phyloP scores from a whole-genome alignment of 37 sponge, comb jelly and placozoan genomes.

The Halisarca cf. caerulea region DNA sequence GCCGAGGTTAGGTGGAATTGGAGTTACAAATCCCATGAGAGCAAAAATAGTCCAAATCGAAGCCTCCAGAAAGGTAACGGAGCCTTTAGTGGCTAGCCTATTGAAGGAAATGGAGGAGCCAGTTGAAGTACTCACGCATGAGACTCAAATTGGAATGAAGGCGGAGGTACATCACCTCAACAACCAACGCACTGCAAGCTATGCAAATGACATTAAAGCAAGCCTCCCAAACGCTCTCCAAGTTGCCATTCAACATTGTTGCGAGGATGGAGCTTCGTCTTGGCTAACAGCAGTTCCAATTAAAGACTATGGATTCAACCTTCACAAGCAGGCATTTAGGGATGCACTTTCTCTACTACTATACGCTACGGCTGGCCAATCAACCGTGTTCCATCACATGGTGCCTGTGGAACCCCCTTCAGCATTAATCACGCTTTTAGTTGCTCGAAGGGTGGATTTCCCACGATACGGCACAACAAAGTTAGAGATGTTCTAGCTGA shows the following conservation, averaged over 20 bases:
- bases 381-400: background rate
- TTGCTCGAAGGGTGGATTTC: constrained; percentile 10
- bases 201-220: background rate
- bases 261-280: background rate
- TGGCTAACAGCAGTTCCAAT: background rate
- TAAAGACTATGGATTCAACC: background rate
- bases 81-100: background rate
- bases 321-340: background rate
- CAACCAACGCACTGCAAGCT: background rate
- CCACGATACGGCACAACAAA: background rate
- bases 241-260: background rate
- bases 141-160: background rate
- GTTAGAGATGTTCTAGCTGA: background rate
- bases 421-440: background rate
- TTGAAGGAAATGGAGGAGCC: background rate
- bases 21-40: background rate
- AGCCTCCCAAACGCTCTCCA: background rate
- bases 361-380: background rate
- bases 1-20: background rate
- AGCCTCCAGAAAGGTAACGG: background rate
- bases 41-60: background rate
- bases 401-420: background rate
- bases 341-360: too few species aligned
- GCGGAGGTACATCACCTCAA: background rate
- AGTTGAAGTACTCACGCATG: too few species aligned